Percentiles rank a stretch among this genome's conserved stretches.
phyloP scores from a whole-genome alignment of 2,113 vertebrate genomes.

The Gymnorhina tibicen region DNA sequence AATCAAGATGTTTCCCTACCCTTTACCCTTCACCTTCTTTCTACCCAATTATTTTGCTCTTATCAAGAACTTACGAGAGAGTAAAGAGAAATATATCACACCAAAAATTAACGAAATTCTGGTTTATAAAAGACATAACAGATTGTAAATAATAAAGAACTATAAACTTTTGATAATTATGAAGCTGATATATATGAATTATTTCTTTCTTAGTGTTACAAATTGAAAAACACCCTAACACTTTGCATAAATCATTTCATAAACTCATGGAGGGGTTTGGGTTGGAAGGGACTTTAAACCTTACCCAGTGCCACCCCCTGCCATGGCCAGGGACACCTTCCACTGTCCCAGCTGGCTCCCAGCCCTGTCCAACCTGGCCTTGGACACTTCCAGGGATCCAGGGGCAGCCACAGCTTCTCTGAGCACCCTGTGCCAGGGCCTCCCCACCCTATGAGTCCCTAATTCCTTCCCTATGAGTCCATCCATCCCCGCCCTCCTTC shows the following conservation, averaged over 20 bases:
- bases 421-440: neutral
- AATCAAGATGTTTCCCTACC: neutral
- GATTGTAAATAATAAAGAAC: neutral
- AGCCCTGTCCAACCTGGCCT: accelerated
- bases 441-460: neutral
- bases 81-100: neutral
- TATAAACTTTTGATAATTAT: neutral
- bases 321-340: neutral
- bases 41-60: neutral
- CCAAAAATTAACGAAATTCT: neutral
- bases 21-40: neutral
- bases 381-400: neutral
- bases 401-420: neutral
- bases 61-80: neutral
- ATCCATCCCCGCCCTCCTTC: neutral
- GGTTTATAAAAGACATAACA: neutral
- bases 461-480: neutral
- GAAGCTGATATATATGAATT: neutral
- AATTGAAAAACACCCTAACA: neutral
- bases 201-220: neutral
- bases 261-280: neutral
- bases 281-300: no score
- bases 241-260: neutral
- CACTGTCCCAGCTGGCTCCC: accelerated
- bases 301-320: accelerated